Percentiles rank a stretch among this genome's conserved stretches.
Evolutionary conservation across 2,888 invertebrate genomes (phyloP).

Genomic region (Trachelus iudaicus): DNA sequence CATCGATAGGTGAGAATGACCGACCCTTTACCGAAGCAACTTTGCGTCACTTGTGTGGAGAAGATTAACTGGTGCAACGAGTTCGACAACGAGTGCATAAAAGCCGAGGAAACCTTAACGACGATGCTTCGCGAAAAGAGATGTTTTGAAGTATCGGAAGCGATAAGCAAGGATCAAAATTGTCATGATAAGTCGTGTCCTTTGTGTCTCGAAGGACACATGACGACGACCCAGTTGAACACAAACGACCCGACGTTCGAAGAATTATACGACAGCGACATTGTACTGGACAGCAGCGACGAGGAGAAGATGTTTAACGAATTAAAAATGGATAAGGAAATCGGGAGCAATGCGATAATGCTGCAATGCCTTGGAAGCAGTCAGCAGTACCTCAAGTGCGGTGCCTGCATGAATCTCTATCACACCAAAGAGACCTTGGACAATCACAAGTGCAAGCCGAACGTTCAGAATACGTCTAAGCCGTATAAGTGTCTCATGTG

Average conservation of each 20-base stretch:
- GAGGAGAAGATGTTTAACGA: slow-evolving; percentile 40
- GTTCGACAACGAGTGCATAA: slow-evolving; percentile 46
- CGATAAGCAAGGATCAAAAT: slow-evolving; percentile 1
- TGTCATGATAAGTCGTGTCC: slow-evolving; percentile 39
- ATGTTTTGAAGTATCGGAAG: slow-evolving; percentile 18
- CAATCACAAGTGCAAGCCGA: slow-evolving; percentile 49
- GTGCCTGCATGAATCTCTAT: slow-evolving; percentile 54
- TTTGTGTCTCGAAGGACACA: slow-evolving; percentile 43
- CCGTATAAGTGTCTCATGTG: slow-evolving; percentile 45
- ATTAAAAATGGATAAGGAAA: slow-evolving; percentile 23
- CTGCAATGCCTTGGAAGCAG: slow-evolving; percentile 34
- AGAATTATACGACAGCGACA: slow-evolving; percentile 43
- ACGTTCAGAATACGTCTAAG: slow-evolving; percentile 40
- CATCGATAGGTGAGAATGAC: slow-evolving; percentile 42
- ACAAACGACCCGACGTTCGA: slow-evolving; percentile 14
- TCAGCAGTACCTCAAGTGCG: slow-evolving; percentile 49
- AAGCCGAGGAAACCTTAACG: slow-evolving; percentile 44
- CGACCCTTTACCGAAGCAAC: slow-evolving; percentile 49
- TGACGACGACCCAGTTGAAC: slow-evolving; percentile 29
- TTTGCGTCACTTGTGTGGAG: slow-evolving; percentile 44
- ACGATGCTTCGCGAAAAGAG: slow-evolving; percentile 37
- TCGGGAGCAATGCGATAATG: slow-evolving; percentile 29
- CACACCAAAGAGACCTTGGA: slow-evolving; percentile 47
- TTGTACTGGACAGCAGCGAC: slow-evolving; percentile 49
- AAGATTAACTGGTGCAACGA: slow-evolving; percentile 49